A percentile compares a stretch with the other conserved stretches of the same genome.
These are phyloP conservation scores for Rhopilema esculentum DNA, from an alignment of 30 jellyfish, hydroid and myxozoan species.

Conservation along the genomic window DNA sequence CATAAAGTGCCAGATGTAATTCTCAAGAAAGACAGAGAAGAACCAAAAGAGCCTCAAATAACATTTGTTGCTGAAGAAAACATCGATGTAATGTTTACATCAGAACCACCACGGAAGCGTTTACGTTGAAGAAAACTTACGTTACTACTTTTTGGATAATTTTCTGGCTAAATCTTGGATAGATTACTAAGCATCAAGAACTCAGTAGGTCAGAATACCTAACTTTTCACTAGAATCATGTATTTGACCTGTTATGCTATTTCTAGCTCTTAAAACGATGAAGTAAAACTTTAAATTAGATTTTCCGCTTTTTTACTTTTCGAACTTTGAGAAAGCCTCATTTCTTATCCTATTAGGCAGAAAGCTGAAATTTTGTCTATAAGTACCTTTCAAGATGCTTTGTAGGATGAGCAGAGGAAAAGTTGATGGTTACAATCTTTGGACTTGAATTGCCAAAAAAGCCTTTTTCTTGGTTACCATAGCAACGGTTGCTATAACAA, in stretches of 20 bases:
- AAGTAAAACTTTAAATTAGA: not conserved
- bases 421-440: not conserved
- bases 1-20: not conserved
- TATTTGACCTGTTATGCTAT: not conserved
- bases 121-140: not conserved
- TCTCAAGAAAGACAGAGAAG: not conserved
- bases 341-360: not conserved
- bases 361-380: not conserved
- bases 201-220: not conserved
- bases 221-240: not conserved
- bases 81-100: not conserved
- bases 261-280: not conserved
- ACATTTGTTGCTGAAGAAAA: not conserved
- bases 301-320: not conserved
- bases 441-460: not conserved
- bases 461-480: not conserved
- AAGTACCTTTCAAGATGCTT: not conserved
- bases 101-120: not conserved
- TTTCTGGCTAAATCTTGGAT: not conserved
- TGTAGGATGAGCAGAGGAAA: not conserved
- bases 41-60: not conserved
- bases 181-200: not conserved
- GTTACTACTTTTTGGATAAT: not conserved
- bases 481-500: not conserved
- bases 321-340: not conserved